A percentile compares a stretch with the other conserved stretches of the same genome.
Evolutionary conservation across 2,888 invertebrate genomes (phyloP).

Genomic region (Lepas anatifera): DNA sequence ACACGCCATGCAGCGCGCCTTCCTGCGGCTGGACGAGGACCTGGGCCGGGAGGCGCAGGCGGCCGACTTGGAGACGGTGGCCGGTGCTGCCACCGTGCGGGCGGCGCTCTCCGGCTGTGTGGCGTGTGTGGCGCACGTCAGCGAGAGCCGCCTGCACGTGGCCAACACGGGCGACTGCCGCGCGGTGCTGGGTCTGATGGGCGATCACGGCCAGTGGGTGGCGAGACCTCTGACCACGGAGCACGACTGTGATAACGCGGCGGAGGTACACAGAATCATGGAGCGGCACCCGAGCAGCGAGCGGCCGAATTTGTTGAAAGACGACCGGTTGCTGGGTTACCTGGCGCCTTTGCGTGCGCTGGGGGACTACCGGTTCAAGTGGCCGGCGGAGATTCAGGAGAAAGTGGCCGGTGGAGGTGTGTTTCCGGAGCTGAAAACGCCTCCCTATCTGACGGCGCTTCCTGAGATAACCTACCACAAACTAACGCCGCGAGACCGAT

Average conservation of each 20-base stretch:
- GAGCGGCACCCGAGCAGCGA: constrained; percentile 77
- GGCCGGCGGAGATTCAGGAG: constrained; percentile 48
- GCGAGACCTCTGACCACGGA: constrained; percentile 66
- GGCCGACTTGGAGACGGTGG: constrained; percentile 7
- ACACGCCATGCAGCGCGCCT: constrained; percentile 58
- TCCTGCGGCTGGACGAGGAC: constrained; percentile 71
- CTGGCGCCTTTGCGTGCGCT: constrained; percentile 87
- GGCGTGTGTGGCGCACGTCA: constrained; percentile 73
- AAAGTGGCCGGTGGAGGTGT: constrained; percentile 17
- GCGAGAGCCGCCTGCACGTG: constrained; percentile 74
- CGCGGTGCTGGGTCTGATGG: constrained; percentile 51
- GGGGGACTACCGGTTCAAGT: constrained; percentile 79
- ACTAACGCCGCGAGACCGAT: constrained; percentile 68
- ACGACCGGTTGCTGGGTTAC: constrained; percentile 81
- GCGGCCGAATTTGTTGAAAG: constrained; percentile 64
- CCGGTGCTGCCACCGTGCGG: constrained; percentile 38
- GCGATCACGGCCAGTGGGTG: constrained; percentile 50
- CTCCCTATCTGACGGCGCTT: constrained; percentile 81
- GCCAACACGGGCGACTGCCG: constrained; percentile 89
- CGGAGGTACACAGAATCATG: constrained; percentile 72
- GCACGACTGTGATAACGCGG: constrained; percentile 78
- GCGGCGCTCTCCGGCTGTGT: constrained; percentile 90
- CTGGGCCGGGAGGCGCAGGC: constrained; percentile 38
- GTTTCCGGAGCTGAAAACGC: constrained; percentile 44
- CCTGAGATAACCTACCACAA: constrained; percentile 63